Evolutionary conservation across 2,888 invertebrate genomes (phyloP), one percentile per base, ranked within the genome.

Genomic region (Chrysodeixis includens): DNA sequence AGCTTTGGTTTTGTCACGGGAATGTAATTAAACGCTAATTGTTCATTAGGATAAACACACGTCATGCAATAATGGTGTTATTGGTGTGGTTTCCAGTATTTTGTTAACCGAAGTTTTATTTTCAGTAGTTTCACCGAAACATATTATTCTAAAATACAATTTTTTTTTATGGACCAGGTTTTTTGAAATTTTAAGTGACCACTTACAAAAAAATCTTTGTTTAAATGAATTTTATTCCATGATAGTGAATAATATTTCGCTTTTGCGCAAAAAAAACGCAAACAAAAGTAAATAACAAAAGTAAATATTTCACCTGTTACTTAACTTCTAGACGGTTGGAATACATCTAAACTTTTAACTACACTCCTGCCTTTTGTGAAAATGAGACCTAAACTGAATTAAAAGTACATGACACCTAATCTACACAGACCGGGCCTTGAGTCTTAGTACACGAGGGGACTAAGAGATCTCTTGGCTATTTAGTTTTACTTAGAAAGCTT

Each of bases 41-140:
- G n/a, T 40, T 40, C 14, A 40, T 40, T 40, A 40, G 40, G n/a
- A n/a, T 40, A 40, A 40, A 40, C n/a, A 40, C n/a, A 40, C n/a
- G 40, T 40, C n/a, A 40, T 40, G 40, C 40, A 40, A 40, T 14
- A 7, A n/a, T n/a, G 14, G 40, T n/a, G 40, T n/a, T 40, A n/a
- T n/a, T 40, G 40, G n/a, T 40, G 40, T n/a, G 40, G 40, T 40
- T n/a, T 12, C n/a, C 14, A 40, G 1, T 40, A 6, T n/a, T 40
- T 40, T 35, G 1, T 12, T 0, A 35, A 35, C 14, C 35, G 14
- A 35, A 35, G 35, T 35, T 35, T 14, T 35, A 12, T 14, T 40
- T n/a, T 12, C 40, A 40, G 6, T n/a, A 6, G 35, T 35, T 35
- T 35, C 14, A 4, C 35, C 14, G 14, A 35, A 35, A 35, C 14